These are phyloP conservation scores for Calameuta filiformis DNA, from an alignment of 2,888 invertebrate species.

Conservation along the genomic window DNA sequence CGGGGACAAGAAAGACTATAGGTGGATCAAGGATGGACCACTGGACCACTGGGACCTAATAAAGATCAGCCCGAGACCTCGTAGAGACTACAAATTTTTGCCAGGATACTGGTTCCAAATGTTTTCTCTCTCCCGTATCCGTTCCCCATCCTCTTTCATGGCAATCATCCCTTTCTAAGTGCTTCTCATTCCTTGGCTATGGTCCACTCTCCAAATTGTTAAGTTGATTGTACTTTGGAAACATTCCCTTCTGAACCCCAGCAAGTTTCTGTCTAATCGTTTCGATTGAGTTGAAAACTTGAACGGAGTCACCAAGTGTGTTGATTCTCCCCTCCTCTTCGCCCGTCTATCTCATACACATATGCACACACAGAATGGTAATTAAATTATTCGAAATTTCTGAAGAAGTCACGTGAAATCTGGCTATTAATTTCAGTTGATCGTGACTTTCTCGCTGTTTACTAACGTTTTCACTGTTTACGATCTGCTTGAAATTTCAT, in stretches of 20 bases:
- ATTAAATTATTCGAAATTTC: background rate
- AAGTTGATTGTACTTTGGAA: background rate
- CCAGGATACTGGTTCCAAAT: too few species aligned
- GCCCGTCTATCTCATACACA: background rate
- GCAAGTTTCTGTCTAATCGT: background rate
- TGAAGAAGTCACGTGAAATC: background rate
- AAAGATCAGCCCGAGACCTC: background rate
- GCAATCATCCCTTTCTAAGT: background rate
- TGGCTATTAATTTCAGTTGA: background rate
- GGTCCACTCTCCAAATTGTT: background rate
- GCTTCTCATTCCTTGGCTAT: background rate
- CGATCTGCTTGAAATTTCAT: background rate
- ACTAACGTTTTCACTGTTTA: background rate
- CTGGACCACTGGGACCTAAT: background rate
- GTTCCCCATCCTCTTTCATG: background rate
- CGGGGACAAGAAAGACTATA: background rate
- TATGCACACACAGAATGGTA: background rate
- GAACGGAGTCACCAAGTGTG: background rate
- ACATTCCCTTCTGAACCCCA: background rate
- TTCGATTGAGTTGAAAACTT: background rate
- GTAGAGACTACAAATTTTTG: background rate
- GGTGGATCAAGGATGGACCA: background rate
- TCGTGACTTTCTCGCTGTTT: background rate
- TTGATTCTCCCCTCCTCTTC: background rate
- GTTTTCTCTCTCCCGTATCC: background rate